Conservation (phyloP, 2,888 invertebrate genomes). For the Chymomyza fuscimana region DNA sequence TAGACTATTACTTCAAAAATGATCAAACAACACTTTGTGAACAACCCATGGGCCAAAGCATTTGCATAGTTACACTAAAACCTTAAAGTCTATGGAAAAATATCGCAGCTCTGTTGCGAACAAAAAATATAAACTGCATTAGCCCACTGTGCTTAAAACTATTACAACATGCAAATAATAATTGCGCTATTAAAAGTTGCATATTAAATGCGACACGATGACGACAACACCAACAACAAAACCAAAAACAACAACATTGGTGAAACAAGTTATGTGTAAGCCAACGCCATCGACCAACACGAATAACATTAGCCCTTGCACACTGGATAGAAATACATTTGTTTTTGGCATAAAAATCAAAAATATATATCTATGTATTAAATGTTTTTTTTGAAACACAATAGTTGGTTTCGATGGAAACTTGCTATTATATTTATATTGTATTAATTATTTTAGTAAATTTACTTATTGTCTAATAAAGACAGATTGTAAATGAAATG, state of each 20-base stretch:
- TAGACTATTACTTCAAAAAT: not conserved
- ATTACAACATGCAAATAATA: constrained; percentile 73
- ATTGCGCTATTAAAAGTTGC: constrained; percentile 72
- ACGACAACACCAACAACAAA: constrained; percentile 29
- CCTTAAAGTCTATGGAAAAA: not conserved
- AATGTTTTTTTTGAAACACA: no score
- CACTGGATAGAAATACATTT: not conserved
- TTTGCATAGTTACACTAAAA: not conserved
- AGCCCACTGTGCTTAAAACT: constrained; percentile 28
- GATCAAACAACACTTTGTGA: not conserved
- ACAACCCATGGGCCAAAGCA: not conserved
- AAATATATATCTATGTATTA: no score
- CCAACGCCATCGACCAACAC: constrained; percentile 48
- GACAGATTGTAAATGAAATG: no score
- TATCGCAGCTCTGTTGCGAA: not conserved
- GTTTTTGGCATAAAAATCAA: no score
- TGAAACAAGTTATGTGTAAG: constrained; percentile 53
- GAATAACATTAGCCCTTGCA: constrained; percentile 29
- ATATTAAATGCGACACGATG: constrained; percentile 66
- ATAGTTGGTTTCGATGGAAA: no score
- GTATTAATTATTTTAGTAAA: no score
- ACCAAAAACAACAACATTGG: constrained; percentile 18
- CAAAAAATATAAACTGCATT: not conserved
- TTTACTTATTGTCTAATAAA: no score
- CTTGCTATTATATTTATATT: no score